These are phyloP conservation scores for Dasypogon diadema DNA, from an alignment of 2,888 invertebrate species.

Conservation along the genomic window DNA sequence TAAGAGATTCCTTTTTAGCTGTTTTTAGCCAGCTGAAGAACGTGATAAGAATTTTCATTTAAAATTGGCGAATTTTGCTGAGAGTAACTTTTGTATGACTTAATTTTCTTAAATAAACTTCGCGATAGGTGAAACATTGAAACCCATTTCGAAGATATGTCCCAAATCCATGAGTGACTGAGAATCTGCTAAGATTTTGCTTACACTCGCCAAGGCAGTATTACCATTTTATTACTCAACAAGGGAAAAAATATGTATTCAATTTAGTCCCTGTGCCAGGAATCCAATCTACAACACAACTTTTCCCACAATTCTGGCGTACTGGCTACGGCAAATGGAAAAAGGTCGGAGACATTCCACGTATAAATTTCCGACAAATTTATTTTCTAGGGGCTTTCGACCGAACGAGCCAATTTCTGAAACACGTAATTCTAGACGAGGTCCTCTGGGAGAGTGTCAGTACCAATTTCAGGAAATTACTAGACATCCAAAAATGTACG, in stretches of 20 bases:
- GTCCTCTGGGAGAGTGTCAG: constrained; percentile 41
- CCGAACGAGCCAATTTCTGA: constrained; percentile 38
- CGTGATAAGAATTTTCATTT: too few relatives aligned
- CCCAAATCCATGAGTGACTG: too few relatives aligned
- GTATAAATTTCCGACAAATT: constrained; percentile 45
- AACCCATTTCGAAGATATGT: too few relatives aligned
- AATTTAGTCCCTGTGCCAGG: constrained; percentile 18
- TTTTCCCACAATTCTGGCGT: constrained; percentile 28
- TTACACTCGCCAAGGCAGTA: constrained; percentile 4
- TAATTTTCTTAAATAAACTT: too few relatives aligned
- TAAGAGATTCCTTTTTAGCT: too few relatives aligned
- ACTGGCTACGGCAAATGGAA: neutral
- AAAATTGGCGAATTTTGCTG: too few relatives aligned
- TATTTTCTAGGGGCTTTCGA: constrained; percentile 26
- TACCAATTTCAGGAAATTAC: constrained; percentile 47
- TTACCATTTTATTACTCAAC: constrained; percentile 28
- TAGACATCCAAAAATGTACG: constrained; percentile 35
- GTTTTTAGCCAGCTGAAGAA: too few relatives aligned
- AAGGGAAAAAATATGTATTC: constrained; percentile 12
- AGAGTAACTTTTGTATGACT: too few relatives aligned
- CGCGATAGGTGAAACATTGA: too few relatives aligned
- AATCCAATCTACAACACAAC: constrained; percentile 30
- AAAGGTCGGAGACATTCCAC: constrained; percentile 33
- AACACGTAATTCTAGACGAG: constrained; percentile 41
- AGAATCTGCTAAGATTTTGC: constrained; percentile 11